A percentile compares a stretch with the other conserved stretches of the same genome.
Evolutionary conservation across 2,113 vertebrate genomes (phyloP).

Genomic region (Chloebia gouldiae): DNA sequence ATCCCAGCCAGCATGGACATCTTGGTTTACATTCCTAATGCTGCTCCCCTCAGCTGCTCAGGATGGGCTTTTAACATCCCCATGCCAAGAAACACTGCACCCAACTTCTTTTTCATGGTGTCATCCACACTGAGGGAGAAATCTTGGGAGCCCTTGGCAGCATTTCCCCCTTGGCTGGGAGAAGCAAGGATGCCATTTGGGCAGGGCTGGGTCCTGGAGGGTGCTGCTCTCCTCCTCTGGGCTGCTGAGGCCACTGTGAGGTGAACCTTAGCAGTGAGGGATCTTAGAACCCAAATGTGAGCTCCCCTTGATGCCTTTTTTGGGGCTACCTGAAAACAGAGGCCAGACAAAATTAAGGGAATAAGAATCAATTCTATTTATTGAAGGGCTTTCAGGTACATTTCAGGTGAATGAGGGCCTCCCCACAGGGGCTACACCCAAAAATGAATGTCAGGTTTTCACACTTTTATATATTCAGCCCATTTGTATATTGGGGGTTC

Average conservation of each 20-base stretch:
- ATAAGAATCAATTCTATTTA: background rate
- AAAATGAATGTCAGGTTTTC: background rate
- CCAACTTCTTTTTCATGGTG: rapidly evolving
- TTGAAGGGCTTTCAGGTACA: background rate
- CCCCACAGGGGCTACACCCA: background rate
- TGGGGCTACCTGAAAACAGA: background rate
- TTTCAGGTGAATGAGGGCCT: rapidly evolving
- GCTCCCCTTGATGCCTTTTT: background rate
- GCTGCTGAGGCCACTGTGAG: background rate
- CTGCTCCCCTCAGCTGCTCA: background rate
- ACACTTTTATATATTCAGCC: background rate
- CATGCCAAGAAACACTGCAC: background rate
- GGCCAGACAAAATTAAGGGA: background rate
- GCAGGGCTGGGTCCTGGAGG: background rate
- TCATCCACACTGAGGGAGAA: background rate
- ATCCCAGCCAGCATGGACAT: background rate
- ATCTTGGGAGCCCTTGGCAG: background rate
- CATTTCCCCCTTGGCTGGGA: background rate
- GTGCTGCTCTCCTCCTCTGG: background rate
- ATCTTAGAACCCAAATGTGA: rapidly evolving
- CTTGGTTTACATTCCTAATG: background rate
- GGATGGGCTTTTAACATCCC: background rate
- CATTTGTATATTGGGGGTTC: rapidly evolving
- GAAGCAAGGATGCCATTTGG: background rate
- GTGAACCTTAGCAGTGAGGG: background rate